A percentile compares a stretch with the other conserved stretches of the same genome.
These are phyloP conservation scores for Bombus superbus DNA, from an alignment of 1,140 invertebrate genomes.

Conservation along the genomic window DNA sequence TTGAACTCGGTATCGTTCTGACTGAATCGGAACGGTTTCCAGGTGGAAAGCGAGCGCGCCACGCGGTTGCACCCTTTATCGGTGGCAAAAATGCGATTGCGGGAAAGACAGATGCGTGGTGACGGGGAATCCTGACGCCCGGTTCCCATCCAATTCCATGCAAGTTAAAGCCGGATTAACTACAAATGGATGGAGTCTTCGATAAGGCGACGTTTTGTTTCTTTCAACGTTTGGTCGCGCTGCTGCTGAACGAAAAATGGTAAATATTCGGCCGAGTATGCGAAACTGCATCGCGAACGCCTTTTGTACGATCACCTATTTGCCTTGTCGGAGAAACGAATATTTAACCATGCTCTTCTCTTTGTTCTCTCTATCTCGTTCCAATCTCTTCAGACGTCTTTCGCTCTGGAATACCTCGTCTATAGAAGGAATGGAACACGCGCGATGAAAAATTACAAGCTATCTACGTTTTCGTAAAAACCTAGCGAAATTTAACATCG, in stretches of 20 bases:
- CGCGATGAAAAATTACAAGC: too few species aligned
- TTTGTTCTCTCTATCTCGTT: too few species aligned
- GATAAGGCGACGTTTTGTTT: constrained; percentile 45
- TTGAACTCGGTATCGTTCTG: not conserved
- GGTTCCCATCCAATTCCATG: constrained; percentile 40
- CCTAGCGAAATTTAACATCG: too few species aligned
- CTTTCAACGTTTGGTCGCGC: not conserved
- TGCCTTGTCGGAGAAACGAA: too few species aligned
- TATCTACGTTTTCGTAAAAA: too few species aligned
- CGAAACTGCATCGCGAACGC: not conserved
- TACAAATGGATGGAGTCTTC: constrained; percentile 41
- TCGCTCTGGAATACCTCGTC: too few species aligned
- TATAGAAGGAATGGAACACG: too few species aligned
- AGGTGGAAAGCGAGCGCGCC: not conserved
- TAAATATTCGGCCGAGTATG: not conserved
- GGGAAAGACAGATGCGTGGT: constrained; percentile 23
- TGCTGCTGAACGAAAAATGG: not conserved
- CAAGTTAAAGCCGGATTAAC: constrained; percentile 49
- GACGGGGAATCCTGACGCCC: not conserved
- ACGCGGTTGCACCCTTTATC: constrained; percentile 1
- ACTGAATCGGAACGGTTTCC: not conserved
- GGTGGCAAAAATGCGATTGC: constrained; percentile 41
- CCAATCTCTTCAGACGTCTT: too few species aligned
- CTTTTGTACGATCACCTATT: too few species aligned
- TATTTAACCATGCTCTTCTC: too few species aligned